phyloP scores from a whole-genome alignment of 2,797 vertebrate genomes.

The Vipera latastei region DNA sequence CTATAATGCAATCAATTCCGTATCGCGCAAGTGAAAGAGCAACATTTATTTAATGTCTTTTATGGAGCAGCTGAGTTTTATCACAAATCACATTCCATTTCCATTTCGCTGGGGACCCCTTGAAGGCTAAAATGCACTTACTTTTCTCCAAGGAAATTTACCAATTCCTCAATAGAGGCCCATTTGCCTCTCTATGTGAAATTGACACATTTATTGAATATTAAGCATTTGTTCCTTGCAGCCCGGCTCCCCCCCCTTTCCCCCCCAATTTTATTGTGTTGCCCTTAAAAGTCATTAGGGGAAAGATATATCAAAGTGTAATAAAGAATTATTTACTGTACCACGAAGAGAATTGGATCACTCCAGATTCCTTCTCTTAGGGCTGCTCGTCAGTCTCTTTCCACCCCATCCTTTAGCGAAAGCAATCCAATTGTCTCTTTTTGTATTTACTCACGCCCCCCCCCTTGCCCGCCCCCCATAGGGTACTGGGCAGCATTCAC shows the following conservation, averaged over 20 bases:
- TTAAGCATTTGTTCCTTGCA: constrained; percentile 69
- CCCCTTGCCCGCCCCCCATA: constrained; percentile 26
- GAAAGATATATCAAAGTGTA: constrained; percentile 47
- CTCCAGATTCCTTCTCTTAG: background rate
- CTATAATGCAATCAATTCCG: constrained; percentile 80
- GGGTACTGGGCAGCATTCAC: background rate
- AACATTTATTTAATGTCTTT: constrained; percentile 84
- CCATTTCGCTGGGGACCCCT: constrained; percentile 77
- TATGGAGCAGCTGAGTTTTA: constrained; percentile 80
- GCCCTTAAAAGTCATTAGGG: constrained; percentile 58
- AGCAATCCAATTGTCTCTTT: background rate
- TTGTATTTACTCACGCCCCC: background rate
- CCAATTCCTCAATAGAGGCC: constrained; percentile 78
- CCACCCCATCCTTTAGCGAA: background rate
- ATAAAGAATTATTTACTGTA: constrained; percentile 25
- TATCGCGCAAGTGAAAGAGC: constrained; percentile 78
- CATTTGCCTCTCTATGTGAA: constrained; percentile 76
- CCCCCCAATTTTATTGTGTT: constrained; percentile 42
- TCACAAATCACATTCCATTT: constrained; percentile 81
- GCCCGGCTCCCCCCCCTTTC: background rate
- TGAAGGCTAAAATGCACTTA: constrained; percentile 79
- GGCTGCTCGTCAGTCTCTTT: background rate
- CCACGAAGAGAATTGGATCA: background rate
- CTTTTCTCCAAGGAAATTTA: constrained; percentile 78
- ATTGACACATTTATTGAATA: constrained; percentile 80